phyloP scores from a whole-genome alignment of 92 coral and sea anemone species.

The Epizoanthus scotinus region DNA sequence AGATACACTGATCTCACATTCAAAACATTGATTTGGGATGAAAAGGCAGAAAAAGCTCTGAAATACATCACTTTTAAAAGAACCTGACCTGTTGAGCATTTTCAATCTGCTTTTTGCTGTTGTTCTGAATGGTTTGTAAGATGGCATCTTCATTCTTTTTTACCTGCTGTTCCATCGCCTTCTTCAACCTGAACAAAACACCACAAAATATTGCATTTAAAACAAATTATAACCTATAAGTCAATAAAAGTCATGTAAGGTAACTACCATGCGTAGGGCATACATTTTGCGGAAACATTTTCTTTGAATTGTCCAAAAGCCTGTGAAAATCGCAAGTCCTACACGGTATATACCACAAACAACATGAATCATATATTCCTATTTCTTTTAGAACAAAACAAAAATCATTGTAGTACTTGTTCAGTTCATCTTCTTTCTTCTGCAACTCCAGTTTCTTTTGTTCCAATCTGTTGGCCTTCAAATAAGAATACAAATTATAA shows the following conservation, averaged over 20 bases:
- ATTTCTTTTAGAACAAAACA: too few relatives aligned
- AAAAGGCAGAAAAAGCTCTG: too few relatives aligned
- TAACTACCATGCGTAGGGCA: too few relatives aligned
- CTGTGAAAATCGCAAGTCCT: too few relatives aligned
- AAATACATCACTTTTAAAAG: too few relatives aligned
- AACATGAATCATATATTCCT: neutral
- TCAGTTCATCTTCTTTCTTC: conserved; percentile 72
- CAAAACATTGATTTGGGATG: too few relatives aligned
- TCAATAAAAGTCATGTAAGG: too few relatives aligned
- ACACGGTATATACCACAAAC: neutral
- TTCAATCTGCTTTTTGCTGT: conserved; percentile 53
- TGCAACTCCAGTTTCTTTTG: conserved; percentile 60
- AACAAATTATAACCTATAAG: neutral
- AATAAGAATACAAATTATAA: neutral
- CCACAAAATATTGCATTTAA: neutral
- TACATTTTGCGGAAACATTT: too few relatives aligned
- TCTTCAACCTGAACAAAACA: conserved; percentile 38
- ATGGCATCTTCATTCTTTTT: conserved; percentile 50
- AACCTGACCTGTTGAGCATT: conserved; percentile 53
- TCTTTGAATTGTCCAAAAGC: too few relatives aligned
- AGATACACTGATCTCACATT: too few relatives aligned
- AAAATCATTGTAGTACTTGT: conserved; percentile 58
- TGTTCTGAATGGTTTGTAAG: conserved; percentile 47
- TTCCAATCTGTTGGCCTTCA: conserved; percentile 55
- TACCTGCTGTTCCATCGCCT: conserved; percentile 48